Conservation (phyloP, 2,797 vertebrate species). For the Falco rusticolus region DNA sequence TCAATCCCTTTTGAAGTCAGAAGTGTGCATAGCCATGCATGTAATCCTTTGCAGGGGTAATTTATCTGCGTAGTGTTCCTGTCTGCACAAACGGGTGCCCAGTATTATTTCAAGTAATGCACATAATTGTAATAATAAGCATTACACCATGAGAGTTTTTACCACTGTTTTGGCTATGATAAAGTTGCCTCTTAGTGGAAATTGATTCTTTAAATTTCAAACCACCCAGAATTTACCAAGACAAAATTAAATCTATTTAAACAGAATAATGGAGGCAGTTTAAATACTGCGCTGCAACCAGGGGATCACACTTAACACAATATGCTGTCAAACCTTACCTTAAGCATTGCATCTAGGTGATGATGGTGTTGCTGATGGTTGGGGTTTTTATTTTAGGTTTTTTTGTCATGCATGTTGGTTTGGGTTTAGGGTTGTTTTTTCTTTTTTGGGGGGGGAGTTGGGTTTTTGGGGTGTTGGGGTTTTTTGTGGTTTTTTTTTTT, state of each 20-base stretch:
- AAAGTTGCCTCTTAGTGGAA: neutral
- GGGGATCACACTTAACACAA: neutral
- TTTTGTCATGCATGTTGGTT: neutral
- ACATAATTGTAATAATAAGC: neutral
- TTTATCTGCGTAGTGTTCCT: neutral
- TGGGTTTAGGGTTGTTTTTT: neutral
- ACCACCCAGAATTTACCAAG: neutral
- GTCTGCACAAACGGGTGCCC: neutral
- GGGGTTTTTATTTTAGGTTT: fast-evolving
- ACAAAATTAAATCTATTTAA: neutral
- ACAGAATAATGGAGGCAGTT: neutral
- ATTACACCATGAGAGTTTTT: neutral
- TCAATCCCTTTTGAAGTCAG: neutral
- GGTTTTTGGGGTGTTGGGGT: neutral
- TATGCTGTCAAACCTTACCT: neutral
- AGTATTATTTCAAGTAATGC: neutral
- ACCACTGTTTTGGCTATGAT: neutral
- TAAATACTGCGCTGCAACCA: neutral
- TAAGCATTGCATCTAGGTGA: neutral
- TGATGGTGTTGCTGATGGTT: neutral
- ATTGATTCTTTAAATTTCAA: neutral
- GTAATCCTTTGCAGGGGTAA: neutral
- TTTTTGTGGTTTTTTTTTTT: no score
- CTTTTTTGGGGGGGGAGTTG: neutral
- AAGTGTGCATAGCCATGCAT: neutral